phyloP scores from a whole-genome alignment of 2,888 invertebrate genomes.

The Drosophila borborema region DNA sequence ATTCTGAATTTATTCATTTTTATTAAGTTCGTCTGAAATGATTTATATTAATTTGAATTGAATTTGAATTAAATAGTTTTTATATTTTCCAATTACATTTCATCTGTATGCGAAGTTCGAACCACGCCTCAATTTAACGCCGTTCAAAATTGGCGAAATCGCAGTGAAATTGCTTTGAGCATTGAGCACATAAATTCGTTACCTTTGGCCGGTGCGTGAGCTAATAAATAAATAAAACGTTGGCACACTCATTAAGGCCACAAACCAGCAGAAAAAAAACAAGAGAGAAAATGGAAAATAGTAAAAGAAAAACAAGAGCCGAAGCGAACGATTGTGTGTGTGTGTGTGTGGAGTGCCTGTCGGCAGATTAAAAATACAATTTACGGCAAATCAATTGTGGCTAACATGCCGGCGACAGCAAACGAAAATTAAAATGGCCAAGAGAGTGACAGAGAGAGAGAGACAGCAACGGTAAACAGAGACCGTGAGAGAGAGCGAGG shows the following conservation, averaged over 20 bases:
- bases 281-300: constrained; percentile 10
- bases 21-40: no score
- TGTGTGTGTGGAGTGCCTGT: constrained; percentile 43
- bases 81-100: not conserved
- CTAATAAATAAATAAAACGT: constrained; percentile 64
- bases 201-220: constrained; percentile 9
- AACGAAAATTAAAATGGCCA: constrained; percentile 67
- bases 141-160: constrained; percentile 13
- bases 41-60: not conserved
- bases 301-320: constrained; percentile 14
- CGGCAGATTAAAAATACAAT: constrained; percentile 80
- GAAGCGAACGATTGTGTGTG: constrained; percentile 25
- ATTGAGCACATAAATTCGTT: not conserved
- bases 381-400: constrained; percentile 79
- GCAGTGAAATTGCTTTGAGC: constrained; percentile 7
- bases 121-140: not conserved
- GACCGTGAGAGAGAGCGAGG: constrained; percentile 1
- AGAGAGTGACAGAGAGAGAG: not conserved
- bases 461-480: not conserved
- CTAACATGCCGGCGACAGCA: constrained; percentile 70
- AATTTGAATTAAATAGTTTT: not conserved
- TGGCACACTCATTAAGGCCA: constrained; percentile 63
- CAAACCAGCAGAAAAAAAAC: no score
- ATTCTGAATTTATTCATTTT: no score
- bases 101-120: not conserved